phyloP scores from a whole-genome alignment of 2,888 invertebrate species.

The Abscondita cerata region DNA sequence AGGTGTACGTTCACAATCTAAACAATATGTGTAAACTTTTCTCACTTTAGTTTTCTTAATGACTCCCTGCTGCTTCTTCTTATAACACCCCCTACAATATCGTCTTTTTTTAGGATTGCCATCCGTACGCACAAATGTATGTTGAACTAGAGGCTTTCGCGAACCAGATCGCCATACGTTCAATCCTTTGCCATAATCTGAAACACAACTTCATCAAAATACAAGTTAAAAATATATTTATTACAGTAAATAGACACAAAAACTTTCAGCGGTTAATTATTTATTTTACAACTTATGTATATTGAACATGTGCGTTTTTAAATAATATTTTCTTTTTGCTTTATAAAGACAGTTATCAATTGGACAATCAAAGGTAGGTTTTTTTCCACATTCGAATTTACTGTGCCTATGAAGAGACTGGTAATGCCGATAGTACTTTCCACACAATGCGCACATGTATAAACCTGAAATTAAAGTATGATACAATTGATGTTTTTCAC shows the following conservation, averaged over 20 bases:
- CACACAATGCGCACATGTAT: conserved; percentile 29
- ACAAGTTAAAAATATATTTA: background rate
- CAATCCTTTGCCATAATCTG: background rate
- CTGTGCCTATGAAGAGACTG: conserved; percentile 34
- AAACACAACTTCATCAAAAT: background rate
- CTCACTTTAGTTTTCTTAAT: conserved; percentile 10
- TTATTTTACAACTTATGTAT: conserved; percentile 12
- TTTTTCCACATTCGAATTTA: conserved; percentile 42
- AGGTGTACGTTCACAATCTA: conserved; percentile 8
- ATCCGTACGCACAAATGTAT: conserved; percentile 5
- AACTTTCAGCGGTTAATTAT: background rate
- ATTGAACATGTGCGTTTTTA: conserved; percentile 18
- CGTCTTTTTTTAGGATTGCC: conserved; percentile 3
- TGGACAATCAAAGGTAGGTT: conserved; percentile 47
- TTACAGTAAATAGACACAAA: background rate
- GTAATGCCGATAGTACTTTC: conserved; percentile 35
- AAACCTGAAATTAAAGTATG: conserved; percentile 28
- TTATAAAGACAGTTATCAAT: conserved; percentile 32
- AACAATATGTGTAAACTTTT: conserved; percentile 19
- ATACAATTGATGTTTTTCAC: background rate
- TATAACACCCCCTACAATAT: conserved; percentile 17
- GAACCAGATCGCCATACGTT: background rate
- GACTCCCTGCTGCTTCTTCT: conserved; percentile 15
- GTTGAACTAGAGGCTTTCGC: background rate
- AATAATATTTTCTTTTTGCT: conserved; percentile 33